Evolutionary conservation across 2,888 invertebrate species (phyloP).

Genomic region (Drosophila koepferae): DNA sequence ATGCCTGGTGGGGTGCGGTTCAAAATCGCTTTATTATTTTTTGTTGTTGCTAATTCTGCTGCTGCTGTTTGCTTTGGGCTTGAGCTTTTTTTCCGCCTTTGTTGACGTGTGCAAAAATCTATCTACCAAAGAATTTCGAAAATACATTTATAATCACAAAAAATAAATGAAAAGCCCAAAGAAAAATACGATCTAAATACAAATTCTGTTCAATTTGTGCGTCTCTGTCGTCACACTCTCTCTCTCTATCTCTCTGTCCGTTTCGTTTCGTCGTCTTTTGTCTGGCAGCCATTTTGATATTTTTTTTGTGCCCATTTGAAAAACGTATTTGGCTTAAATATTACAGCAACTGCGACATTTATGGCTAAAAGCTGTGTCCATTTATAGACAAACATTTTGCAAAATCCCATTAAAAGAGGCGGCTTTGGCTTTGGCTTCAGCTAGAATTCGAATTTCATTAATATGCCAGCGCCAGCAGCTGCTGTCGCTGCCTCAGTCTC

Average conservation of each 20-base stretch:
- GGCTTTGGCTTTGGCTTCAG: slow-evolving; percentile 25
- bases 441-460: slow-evolving; percentile 68
- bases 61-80: slow-evolving; percentile 12
- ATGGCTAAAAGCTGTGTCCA: slow-evolving; percentile 62
- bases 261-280: slow-evolving; percentile 24
- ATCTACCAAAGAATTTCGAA: slow-evolving; percentile 25
- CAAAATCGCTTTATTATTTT: slow-evolving; percentile 47
- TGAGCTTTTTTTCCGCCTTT: slow-evolving; percentile 33
- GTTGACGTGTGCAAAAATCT: slow-evolving; percentile 62
- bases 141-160: slow-evolving; percentile 14
- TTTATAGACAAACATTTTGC: slow-evolving; percentile 53
- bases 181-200: slow-evolving; percentile 27
- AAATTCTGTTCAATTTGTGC: slow-evolving; percentile 41
- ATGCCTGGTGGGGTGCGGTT: slow-evolving; percentile 79
- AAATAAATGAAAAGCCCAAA: slow-evolving; percentile 6
- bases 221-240: slow-evolving; percentile 23
- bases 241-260: neutral
- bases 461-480: slow-evolving; percentile 54
- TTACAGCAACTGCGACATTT: slow-evolving; percentile 55
- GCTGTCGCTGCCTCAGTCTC: slow-evolving; percentile 25
- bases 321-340: slow-evolving; percentile 58
- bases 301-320: slow-evolving; percentile 15
- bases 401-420: slow-evolving; percentile 63
- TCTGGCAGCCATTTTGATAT: slow-evolving; percentile 57
- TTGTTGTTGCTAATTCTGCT: slow-evolving; percentile 17